Conservation (phyloP, 53 echinoderm and acorn worm genomes). For the Henricia sp. region DNA sequence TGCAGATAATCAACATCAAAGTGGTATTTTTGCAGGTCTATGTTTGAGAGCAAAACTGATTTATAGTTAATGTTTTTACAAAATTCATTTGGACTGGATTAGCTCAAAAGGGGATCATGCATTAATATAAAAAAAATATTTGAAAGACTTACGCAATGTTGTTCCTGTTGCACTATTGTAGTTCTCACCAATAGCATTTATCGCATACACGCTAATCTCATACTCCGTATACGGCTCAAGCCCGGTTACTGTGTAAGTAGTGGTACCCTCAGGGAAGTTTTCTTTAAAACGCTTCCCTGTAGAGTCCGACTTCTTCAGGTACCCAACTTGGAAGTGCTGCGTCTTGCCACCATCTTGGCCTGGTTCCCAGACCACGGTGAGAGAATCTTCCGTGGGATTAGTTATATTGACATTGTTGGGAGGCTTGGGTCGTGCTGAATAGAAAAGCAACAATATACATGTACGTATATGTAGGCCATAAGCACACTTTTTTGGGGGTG, state of each 20-base stretch:
- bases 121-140: too few species aligned
- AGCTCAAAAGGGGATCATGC: too few species aligned
- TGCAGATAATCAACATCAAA: too few species aligned
- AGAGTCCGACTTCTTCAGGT: constrained; percentile 2
- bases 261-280: background rate
- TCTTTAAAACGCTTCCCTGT: background rate
- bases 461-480: background rate
- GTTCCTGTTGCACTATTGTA: background rate
- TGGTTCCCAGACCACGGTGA: constrained; percentile 23
- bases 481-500: too few species aligned
- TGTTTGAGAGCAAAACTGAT: too few species aligned
- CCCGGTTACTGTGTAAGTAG: constrained; percentile 18
- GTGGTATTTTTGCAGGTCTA: too few species aligned
- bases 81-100: too few species aligned
- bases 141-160: constrained; percentile 9
- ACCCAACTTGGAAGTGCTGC: constrained; percentile 6
- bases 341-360: constrained; percentile 26
- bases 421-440: constrained; percentile 1
- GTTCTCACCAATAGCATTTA: background rate
- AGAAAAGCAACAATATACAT: background rate
- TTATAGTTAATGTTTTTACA: too few species aligned
- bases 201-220: constrained; percentile 42
- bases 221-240: constrained; percentile 19
- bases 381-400: background rate
- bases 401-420: background rate